phyloP scores from a whole-genome alignment of 2,797 vertebrate genomes.

The Glyptemys insculpta region DNA sequence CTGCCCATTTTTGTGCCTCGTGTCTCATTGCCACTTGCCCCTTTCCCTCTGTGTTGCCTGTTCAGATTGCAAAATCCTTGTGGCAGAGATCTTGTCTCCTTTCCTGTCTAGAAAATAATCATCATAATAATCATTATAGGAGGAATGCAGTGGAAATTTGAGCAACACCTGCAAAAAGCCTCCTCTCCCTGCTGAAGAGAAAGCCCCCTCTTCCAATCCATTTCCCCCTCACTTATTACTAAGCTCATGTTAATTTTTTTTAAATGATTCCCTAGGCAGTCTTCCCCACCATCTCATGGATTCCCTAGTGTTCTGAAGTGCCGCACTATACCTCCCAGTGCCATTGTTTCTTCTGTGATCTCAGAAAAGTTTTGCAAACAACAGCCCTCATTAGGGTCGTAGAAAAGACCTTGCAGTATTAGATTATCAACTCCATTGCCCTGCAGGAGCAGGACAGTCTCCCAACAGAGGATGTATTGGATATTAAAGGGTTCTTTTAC shows the following conservation, averaged over 20 bases:
- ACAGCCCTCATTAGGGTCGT: background rate
- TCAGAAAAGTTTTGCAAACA: background rate
- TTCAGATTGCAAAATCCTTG: background rate
- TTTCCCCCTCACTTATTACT: background rate
- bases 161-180: background rate
- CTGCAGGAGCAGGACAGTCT: background rate
- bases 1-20: background rate
- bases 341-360: background rate
- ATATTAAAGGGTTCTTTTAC: background rate
- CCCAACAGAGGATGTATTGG: background rate
- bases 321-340: background rate
- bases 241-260: background rate
- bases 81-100: background rate
- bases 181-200: background rate
- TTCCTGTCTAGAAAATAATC: background rate
- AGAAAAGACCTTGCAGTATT: background rate
- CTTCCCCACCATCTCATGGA: background rate
- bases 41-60: background rate
- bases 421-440: conserved; percentile 18
- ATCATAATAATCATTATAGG: background rate
- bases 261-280: background rate
- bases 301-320: background rate
- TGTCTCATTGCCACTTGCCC: background rate
- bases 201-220: background rate
- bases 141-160: background rate